A percentile compares a stretch with the other conserved stretches of the same genome.
Conservation (phyloP, 2,888 invertebrate genomes). For the Acanthococcus lagerstroemiae region DNA sequence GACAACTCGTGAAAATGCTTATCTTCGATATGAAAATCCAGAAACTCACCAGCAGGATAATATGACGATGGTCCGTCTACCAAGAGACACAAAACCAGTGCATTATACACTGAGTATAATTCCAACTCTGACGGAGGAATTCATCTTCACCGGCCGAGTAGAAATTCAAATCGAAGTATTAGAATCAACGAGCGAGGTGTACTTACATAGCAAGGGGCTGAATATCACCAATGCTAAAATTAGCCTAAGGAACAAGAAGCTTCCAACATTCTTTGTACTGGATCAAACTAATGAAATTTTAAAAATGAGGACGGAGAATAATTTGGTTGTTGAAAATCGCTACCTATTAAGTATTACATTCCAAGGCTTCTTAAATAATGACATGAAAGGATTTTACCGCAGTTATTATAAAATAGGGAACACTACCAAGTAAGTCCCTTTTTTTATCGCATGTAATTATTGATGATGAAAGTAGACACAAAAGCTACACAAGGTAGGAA, state of each 20-base stretch:
- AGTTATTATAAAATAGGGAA: conserved; percentile 28
- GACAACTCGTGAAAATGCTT: too few relatives aligned
- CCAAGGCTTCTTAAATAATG: conserved; percentile 21
- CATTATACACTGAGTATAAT: conserved; percentile 7
- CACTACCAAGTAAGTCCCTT: conserved; percentile 23
- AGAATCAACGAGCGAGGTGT: background rate
- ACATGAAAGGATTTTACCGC: conserved; percentile 34
- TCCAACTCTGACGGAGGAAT: conserved; percentile 5
- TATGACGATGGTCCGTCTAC: background rate
- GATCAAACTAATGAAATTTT: background rate
- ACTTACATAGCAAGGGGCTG: background rate
- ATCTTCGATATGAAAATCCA: too few relatives aligned
- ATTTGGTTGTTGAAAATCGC: background rate
- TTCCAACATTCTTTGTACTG: background rate
- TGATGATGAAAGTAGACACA: too few relatives aligned
- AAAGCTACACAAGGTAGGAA: too few relatives aligned
- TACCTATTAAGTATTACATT: conserved; percentile 11
- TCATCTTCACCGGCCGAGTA: conserved; percentile 12
- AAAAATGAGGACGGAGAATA: background rate
- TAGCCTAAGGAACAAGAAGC: background rate
- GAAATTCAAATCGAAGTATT: background rate
- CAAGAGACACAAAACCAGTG: background rate
- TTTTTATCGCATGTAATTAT: too few relatives aligned
- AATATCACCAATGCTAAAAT: background rate
- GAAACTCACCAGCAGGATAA: background rate